Conservation (phyloP, 1,140 invertebrate species). For the Leptinotarsa defecta region DNA sequence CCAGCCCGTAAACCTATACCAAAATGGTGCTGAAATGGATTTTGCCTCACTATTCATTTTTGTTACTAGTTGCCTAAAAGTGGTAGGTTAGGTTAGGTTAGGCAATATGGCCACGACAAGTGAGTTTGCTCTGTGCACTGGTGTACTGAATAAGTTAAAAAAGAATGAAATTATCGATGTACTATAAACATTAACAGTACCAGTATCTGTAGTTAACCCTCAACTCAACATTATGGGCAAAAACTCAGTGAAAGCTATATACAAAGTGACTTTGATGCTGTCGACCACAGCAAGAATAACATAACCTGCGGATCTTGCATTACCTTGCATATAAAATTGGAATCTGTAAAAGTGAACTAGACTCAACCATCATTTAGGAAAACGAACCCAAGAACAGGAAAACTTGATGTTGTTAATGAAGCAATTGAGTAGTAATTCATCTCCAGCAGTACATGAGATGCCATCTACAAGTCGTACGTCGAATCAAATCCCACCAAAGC, state of each 20-base stretch:
- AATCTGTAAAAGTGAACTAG: slow-evolving; percentile 1
- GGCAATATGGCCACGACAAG: too few relatives aligned
- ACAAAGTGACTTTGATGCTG: neutral
- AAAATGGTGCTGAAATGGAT: too few relatives aligned
- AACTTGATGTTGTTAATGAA: neutral
- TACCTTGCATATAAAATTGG: neutral
- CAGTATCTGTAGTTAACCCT: slow-evolving; percentile 4
- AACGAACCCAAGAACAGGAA: slow-evolving; percentile 4
- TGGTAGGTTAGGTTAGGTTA: too few relatives aligned
- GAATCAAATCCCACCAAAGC: slow-evolving; percentile 5
- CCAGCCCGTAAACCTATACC: too few relatives aligned
- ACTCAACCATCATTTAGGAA: neutral
- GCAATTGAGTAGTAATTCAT: slow-evolving; percentile 8
- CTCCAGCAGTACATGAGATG: slow-evolving; percentile 4
- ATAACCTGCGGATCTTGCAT: neutral
- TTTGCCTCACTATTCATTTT: too few relatives aligned
- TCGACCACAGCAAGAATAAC: neutral
- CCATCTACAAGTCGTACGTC: neutral
- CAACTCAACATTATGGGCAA: neutral
- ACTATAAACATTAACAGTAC: neutral
- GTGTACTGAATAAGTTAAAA: neutral
- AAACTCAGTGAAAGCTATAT: slow-evolving; percentile 5
- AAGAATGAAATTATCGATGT: slow-evolving; percentile 8
- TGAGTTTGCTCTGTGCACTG: too few relatives aligned
- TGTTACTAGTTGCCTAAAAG: too few relatives aligned